Evolutionary conservation across 2,888 invertebrate genomes (phyloP).

Genomic region (Tenthredo distinguenda): DNA sequence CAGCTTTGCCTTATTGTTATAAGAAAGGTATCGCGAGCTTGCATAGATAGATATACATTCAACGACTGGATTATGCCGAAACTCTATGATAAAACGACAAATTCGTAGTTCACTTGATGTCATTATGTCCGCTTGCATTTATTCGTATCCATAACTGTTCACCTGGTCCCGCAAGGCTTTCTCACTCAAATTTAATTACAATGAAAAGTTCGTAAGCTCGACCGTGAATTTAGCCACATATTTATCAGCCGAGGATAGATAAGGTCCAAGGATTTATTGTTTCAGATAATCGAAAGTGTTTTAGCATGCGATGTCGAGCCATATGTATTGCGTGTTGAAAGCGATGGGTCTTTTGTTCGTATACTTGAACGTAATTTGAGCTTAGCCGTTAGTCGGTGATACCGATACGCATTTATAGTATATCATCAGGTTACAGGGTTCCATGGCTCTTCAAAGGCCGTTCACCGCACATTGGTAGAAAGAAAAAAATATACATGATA

Average conservation of each 20-base stretch:
- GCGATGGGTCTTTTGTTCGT: background rate
- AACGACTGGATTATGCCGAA: background rate
- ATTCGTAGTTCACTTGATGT: background rate
- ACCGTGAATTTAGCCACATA: background rate
- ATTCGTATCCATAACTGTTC: background rate
- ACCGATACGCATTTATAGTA: conserved; percentile 3
- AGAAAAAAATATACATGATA: background rate
- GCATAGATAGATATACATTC: background rate
- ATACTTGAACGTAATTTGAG: conserved; percentile 28
- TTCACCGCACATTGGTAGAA: background rate
- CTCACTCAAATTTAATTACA: background rate
- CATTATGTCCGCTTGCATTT: background rate
- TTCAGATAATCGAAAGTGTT: background rate
- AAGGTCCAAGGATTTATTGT: background rate
- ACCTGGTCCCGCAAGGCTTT: background rate
- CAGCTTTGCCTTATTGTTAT: conserved; percentile 10
- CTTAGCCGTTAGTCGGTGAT: conserved; percentile 8
- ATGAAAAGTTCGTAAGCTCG: background rate
- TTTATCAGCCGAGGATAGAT: background rate
- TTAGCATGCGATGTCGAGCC: background rate
- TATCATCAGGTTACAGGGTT: conserved; percentile 42
- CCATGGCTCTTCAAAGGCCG: conserved; percentile 31
- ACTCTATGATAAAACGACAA: background rate
- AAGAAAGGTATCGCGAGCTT: background rate
- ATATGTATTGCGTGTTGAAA: background rate